phyloP scores from a whole-genome alignment of 2,113 vertebrate genomes.

The Crotalus horridus region DNA sequence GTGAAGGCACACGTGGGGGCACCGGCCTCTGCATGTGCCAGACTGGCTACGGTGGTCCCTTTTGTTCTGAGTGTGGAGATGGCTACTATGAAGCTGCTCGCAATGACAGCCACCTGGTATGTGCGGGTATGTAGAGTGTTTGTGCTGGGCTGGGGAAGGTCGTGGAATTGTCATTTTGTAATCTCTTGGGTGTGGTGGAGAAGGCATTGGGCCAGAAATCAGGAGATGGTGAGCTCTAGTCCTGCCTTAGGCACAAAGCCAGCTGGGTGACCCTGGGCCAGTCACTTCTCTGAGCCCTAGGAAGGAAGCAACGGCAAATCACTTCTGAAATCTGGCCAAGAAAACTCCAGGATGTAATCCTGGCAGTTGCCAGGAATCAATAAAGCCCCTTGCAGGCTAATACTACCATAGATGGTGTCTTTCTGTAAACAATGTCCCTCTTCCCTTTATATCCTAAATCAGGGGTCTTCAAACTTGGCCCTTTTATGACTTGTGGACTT shows the following conservation, averaged over 20 bases:
- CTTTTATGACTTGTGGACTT: no score
- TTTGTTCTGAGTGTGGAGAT: constrained; percentile 86
- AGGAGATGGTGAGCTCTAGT: neutral
- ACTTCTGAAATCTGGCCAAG: neutral
- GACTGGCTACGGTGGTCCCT: constrained; percentile 82
- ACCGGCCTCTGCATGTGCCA: constrained; percentile 90
- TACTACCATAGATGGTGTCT: neutral
- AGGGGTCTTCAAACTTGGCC: no score
- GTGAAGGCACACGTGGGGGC: constrained; percentile 87
- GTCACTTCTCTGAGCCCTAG: neutral
- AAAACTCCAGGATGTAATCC: neutral
- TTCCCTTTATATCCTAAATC: no score
- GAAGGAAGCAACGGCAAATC: neutral
- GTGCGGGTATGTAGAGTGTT: constrained; percentile 71
- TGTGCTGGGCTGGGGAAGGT: neutral
- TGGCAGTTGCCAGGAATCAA: neutral
- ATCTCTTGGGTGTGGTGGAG: neutral
- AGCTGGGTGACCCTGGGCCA: neutral
- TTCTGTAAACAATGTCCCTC: neutral
- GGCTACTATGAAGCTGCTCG: constrained; percentile 87
- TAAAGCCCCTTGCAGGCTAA: neutral
- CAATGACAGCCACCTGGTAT: constrained; percentile 80
- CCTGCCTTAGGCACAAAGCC: neutral
- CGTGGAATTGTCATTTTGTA: neutral
- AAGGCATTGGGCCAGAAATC: neutral